These are phyloP conservation scores for Mimumesa dahlbomi DNA, from an alignment of 2,888 invertebrate species.

Conservation along the genomic window DNA sequence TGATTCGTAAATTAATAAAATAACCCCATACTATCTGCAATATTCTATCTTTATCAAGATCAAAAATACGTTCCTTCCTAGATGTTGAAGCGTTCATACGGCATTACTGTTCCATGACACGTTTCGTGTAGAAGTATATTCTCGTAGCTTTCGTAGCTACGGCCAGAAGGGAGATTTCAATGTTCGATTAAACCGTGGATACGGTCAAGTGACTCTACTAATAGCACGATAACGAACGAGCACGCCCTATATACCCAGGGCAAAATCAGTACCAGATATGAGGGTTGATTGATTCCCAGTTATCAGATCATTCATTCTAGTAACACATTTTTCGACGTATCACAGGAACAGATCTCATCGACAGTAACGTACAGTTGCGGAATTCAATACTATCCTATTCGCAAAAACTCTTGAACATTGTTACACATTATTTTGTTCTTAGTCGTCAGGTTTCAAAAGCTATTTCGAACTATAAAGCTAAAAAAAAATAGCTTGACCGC, in stretches of 20 bases:
- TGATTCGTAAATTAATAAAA: no score
- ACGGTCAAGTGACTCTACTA: slow-evolving; percentile 1
- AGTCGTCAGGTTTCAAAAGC: no score
- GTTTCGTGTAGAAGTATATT: no score
- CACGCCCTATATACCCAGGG: background rate
- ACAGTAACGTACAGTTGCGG: no score
- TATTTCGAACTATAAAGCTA: no score
- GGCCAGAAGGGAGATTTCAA: slow-evolving; percentile 3
- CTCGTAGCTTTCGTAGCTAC: background rate
- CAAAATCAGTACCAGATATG: background rate
- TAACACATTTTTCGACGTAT: background rate
- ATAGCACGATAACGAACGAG: background rate
- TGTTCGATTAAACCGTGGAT: slow-evolving; percentile 8
- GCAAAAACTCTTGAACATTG: background rate
- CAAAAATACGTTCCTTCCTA: no score
- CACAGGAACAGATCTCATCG: no score
- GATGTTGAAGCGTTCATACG: no score
- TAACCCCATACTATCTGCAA: no score
- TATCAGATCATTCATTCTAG: background rate
- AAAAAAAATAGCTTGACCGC: slow-evolving; percentile 45
- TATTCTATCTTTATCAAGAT: no score
- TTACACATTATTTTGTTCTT: background rate
- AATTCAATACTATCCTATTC: no score
- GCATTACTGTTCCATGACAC: no score
- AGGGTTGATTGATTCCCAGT: background rate